phyloP scores from a whole-genome alignment of 1,140 invertebrate genomes.

The Lithobius niger region DNA sequence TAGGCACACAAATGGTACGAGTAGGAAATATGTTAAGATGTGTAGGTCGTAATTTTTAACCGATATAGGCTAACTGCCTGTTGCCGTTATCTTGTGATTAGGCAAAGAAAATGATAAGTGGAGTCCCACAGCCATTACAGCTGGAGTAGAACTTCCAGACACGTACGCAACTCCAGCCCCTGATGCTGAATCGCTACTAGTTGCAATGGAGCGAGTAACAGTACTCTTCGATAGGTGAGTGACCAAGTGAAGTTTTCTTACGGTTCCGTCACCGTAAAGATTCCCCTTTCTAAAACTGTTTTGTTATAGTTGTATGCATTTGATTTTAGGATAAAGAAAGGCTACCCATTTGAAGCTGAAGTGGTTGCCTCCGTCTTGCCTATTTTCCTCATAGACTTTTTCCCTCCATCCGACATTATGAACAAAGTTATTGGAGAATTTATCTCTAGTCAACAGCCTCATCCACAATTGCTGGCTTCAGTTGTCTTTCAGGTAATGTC shows the following conservation, averaged over 20 bases:
- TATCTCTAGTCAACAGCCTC: constrained; percentile 67
- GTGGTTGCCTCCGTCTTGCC: constrained; percentile 50
- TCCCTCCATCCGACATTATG: constrained; percentile 68
- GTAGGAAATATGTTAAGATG: too few species aligned
- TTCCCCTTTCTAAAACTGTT: too few species aligned
- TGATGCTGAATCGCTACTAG: constrained; percentile 60
- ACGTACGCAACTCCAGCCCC: constrained; percentile 21
- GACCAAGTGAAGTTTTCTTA: too few species aligned
- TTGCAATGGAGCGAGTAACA: constrained; percentile 66
- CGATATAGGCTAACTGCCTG: background rate
- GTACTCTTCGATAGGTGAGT: constrained; percentile 62
- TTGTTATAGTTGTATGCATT: background rate
- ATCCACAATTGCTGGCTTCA: constrained; percentile 61
- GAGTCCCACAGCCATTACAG: constrained; percentile 23
- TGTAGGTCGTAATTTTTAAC: too few species aligned
- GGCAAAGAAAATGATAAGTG: constrained; percentile 35
- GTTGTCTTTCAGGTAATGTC: constrained; percentile 71
- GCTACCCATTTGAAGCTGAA: constrained; percentile 57
- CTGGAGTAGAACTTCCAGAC: constrained; percentile 15
- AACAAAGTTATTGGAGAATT: constrained; percentile 85
- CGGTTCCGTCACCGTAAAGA: too few species aligned
- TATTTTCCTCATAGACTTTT: constrained; percentile 62
- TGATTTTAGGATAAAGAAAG: constrained; percentile 41
- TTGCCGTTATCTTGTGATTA: constrained; percentile 14
- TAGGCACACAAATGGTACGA: too few species aligned